Conservation (phyloP, 2,888 invertebrate genomes). For the Ophion slaviceki region DNA sequence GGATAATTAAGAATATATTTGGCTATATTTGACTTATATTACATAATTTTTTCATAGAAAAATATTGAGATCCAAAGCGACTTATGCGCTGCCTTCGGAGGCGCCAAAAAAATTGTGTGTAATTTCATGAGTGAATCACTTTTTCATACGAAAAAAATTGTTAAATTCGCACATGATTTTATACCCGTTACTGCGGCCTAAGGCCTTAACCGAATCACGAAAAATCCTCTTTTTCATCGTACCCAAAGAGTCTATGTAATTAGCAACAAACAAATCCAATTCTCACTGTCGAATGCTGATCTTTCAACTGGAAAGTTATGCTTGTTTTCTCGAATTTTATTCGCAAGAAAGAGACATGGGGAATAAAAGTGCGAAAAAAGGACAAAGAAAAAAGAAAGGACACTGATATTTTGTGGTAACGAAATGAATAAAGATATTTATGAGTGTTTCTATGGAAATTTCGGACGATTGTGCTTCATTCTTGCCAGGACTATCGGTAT, state of each 20-base stretch:
- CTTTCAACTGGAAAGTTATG: neutral
- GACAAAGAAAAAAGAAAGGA: neutral
- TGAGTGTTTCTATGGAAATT: conserved; percentile 20
- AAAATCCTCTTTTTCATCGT: neutral
- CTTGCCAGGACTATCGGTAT: neutral
- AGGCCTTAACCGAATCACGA: neutral
- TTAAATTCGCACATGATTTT: no score
- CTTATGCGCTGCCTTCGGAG: no score
- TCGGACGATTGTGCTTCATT: neutral
- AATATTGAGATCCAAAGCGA: no score
- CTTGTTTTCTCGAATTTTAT: neutral
- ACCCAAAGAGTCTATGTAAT: neutral
- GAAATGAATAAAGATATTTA: conserved; percentile 40
- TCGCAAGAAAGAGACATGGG: neutral
- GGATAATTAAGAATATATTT: no score
- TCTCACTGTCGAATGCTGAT: neutral
- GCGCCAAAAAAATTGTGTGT: no score
- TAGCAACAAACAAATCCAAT: neutral
- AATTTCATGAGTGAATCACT: no score
- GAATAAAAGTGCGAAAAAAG: neutral
- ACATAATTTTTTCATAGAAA: no score
- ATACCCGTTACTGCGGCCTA: no score
- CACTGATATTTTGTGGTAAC: conserved; percentile 36
- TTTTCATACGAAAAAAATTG: no score
- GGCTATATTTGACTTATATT: no score